Conservation (phyloP, 2,113 vertebrate species). For the Eretmochelys imbricata region DNA sequence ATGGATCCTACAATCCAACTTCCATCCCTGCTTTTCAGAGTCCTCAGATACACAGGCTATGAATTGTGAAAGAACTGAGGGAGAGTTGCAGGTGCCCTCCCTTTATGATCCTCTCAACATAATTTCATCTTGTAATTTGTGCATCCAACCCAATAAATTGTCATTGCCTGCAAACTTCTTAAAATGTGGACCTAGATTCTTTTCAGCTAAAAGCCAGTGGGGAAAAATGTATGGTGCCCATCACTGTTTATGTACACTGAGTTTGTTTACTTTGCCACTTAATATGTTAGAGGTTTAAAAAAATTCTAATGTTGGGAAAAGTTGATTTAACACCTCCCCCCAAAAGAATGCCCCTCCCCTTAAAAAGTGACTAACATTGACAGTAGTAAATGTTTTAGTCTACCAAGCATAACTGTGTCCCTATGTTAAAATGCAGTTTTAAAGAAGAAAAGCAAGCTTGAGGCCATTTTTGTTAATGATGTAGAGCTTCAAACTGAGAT, state of each 20-base stretch:
- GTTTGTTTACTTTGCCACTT: not conserved
- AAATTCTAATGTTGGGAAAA: not conserved
- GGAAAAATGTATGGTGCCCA: rapidly evolving
- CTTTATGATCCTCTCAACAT: not conserved
- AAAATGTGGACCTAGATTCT: not conserved
- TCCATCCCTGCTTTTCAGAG: not conserved
- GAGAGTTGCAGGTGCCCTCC: not conserved
- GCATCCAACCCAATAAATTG: not conserved
- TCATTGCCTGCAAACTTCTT: not conserved
- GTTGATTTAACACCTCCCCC: not conserved
- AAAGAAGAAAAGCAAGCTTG: not conserved
- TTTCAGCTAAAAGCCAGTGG: not conserved
- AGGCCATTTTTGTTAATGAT: not conserved
- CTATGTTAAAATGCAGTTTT: not conserved
- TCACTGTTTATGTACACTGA: not conserved
- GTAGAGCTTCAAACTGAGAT: not conserved
- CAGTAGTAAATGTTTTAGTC: not conserved
- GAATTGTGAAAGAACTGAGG: not conserved
- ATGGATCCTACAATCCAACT: not conserved
- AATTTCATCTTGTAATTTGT: not conserved
- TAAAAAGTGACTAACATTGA: not conserved
- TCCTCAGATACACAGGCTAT: not conserved
- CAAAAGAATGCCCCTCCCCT: not conserved
- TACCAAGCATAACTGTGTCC: not conserved
- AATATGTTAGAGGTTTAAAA: not conserved